phyloP scores from a whole-genome alignment of 2,797 vertebrate species.

The Leuciscus waleckii region DNA sequence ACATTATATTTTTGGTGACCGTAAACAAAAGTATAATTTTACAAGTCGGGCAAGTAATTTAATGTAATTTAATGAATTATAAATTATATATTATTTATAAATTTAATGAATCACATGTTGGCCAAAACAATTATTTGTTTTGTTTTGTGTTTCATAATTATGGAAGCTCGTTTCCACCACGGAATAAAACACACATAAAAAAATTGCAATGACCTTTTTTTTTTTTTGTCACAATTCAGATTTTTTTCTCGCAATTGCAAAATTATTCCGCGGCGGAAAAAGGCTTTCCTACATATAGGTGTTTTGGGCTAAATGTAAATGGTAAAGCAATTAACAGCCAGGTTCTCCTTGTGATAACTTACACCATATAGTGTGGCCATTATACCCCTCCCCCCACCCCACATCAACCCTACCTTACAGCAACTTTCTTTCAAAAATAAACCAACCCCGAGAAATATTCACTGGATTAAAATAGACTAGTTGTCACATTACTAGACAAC shows the following conservation, averaged over 20 bases:
- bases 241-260: too few relatives aligned
- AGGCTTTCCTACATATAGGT: not conserved
- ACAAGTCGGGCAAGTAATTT: not conserved
- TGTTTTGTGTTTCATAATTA: not conserved
- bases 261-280: not conserved
- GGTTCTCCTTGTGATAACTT: not conserved
- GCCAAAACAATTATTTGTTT: not conserved
- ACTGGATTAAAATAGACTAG: not conserved
- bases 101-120: not conserved
- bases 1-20: not conserved
- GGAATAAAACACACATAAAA: not conserved
- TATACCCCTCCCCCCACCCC: not conserved
- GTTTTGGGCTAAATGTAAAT: not conserved
- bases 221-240: too few relatives aligned
- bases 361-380: not conserved
- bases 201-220: too few relatives aligned
- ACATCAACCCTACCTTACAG: not conserved
- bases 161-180: not conserved
- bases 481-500: not conserved
- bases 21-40: too few relatives aligned
- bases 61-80: not conserved
- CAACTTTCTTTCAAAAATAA: not conserved
- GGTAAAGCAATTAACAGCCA: not conserved
- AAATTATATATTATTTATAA: not conserved
- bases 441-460: not conserved